Conservation (phyloP, 2,888 invertebrate species). For the Cepaea hortensis region DNA sequence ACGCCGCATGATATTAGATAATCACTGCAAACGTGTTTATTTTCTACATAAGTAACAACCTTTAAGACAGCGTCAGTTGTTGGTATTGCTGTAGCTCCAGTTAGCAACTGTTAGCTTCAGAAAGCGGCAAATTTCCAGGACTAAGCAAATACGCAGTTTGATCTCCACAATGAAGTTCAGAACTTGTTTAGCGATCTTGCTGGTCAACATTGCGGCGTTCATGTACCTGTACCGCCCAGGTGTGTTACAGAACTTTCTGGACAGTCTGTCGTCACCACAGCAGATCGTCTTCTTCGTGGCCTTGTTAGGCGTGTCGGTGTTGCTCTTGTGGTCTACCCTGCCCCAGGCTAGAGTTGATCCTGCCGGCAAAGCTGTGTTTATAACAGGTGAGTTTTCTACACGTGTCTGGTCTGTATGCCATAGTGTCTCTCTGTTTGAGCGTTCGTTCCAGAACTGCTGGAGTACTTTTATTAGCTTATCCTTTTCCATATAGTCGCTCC, state of each 20-base stretch:
- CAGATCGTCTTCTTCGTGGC: slow-evolving; percentile 28
- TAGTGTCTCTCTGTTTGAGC: too few species aligned
- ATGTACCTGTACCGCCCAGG: slow-evolving; percentile 29
- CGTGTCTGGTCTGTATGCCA: neutral
- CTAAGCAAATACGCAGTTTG: neutral
- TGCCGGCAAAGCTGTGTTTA: slow-evolving; percentile 51
- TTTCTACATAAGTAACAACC: too few species aligned
- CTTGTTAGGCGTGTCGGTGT: slow-evolving; percentile 34
- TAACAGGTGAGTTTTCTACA: slow-evolving; percentile 47
- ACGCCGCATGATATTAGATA: too few species aligned
- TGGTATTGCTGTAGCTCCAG: too few species aligned
- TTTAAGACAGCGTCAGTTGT: too few species aligned
- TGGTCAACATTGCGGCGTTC: slow-evolving; percentile 16
- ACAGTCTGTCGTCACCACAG: neutral
- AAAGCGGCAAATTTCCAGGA: neutral
- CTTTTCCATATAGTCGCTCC: too few species aligned
- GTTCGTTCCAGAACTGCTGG: too few species aligned
- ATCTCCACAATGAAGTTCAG: slow-evolving; percentile 31
- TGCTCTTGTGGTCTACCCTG: slow-evolving; percentile 38
- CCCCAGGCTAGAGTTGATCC: slow-evolving; percentile 41
- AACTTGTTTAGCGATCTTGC: slow-evolving; percentile 24
- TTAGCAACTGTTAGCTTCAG: neutral
- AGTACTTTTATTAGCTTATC: too few species aligned
- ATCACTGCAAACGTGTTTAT: too few species aligned
- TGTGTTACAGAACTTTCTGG: neutral